Conservation (phyloP, 2,797 vertebrate species). For the Odontamblyopus lacepedii region DNA sequence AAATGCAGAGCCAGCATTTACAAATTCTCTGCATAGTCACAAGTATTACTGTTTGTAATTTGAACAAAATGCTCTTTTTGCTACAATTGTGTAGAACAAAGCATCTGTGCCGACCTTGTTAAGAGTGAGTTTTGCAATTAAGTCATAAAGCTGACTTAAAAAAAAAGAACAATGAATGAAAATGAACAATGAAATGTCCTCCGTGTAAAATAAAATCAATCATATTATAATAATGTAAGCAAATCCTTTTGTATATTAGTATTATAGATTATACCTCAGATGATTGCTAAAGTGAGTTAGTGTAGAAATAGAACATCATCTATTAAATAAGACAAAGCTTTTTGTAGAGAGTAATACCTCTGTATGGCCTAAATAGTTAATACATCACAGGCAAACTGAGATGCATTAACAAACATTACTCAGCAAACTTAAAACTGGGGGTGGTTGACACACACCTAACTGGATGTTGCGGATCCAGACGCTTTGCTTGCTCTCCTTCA, state of each 20-base stretch:
- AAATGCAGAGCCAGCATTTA: conserved; percentile 11
- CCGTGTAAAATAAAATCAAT: no score
- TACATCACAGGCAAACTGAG: neutral
- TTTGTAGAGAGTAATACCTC: no score
- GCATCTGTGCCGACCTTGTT: neutral
- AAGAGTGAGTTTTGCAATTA: neutral
- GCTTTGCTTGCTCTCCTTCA: conserved; percentile 97
- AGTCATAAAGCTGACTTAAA: neutral
- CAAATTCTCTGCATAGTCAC: neutral
- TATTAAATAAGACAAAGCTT: neutral
- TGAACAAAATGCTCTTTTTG: neutral
- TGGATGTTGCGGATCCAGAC: conserved; percentile 99
- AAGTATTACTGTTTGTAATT: neutral
- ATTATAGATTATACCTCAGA: neutral
- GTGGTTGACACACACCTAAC: conserved; percentile 80
- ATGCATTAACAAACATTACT: neutral
- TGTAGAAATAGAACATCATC: neutral
- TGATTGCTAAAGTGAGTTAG: neutral
- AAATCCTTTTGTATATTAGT: neutral
- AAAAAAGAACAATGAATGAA: no score
- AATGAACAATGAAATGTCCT: no score
- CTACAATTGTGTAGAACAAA: neutral
- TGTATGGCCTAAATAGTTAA: neutral
- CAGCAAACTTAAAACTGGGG: neutral
- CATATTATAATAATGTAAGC: neutral